Conservation (phyloP, 2,113 vertebrate genomes). For the Oxyruncus cristatus region DNA sequence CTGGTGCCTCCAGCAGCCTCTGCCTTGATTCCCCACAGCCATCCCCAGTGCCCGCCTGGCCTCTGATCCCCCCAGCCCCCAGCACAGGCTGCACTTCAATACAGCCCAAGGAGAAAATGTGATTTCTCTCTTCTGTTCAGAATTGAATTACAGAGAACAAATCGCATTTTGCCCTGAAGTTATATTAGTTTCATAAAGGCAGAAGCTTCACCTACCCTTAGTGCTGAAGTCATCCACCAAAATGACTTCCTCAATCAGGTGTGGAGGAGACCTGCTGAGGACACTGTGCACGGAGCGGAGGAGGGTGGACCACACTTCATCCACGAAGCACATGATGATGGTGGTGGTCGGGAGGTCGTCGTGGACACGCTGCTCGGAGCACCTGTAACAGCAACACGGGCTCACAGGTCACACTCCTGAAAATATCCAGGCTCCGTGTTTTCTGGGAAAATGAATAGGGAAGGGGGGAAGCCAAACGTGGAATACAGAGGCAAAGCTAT, state of each 20-base stretch:
- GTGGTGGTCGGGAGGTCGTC: constrained; percentile 86
- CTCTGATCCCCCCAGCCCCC: not conserved
- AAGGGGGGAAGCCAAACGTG: rapidly evolving
- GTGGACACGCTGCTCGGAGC: constrained; percentile 80
- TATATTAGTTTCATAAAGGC: not conserved
- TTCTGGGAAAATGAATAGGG: rapidly evolving
- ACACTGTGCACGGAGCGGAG: constrained; percentile 94
- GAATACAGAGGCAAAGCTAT: rapidly evolving
- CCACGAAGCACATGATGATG: constrained; percentile 96
- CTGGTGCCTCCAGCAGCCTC: not conserved
- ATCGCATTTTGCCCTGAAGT: not conserved
- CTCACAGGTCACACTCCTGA: rapidly evolving
- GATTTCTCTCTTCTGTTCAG: not conserved
- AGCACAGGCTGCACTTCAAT: rapidly evolving
- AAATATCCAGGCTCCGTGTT: rapidly evolving
- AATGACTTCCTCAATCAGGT: constrained; percentile 88
- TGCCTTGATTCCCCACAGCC: not conserved
- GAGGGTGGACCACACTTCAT: constrained; percentile 97
- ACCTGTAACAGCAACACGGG: constrained; percentile 71
- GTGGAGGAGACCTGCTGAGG: constrained; percentile 87
- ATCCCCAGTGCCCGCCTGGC: not conserved
- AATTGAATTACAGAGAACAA: not conserved
- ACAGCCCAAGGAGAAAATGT: not conserved
- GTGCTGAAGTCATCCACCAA: constrained; percentile 95
- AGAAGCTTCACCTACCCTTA: constrained; percentile 77